Percentiles rank a stretch among this genome's conserved stretches.
phyloP scores from a whole-genome alignment of 2,113 vertebrate species.

The Falco punctatus region DNA sequence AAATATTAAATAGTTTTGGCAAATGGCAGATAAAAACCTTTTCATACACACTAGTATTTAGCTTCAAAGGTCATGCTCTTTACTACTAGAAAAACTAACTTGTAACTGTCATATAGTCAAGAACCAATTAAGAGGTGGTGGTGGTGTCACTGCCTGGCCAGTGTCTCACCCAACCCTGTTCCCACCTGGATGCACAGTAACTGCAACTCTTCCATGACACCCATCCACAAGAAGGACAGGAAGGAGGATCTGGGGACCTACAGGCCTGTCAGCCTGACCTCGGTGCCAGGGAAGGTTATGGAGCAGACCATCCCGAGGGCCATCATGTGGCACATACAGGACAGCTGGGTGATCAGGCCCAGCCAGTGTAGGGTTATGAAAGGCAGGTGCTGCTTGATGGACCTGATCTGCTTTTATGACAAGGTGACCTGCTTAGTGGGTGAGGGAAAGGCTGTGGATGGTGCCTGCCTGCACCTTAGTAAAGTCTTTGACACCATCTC shows the following conservation, averaged over 20 bases:
- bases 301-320: background rate
- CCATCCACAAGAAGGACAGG: background rate
- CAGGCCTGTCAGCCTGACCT: background rate
- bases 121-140: background rate
- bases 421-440: background rate
- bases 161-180: background rate
- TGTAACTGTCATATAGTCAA: background rate
- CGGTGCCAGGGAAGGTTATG: background rate
- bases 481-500: background rate
- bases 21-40: background rate
- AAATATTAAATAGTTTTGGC: background rate
- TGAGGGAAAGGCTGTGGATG: background rate
- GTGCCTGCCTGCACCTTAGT: background rate
- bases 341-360: background rate
- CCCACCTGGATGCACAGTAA: rapidly evolving
- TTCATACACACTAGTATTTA: background rate
- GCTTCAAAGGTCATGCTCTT: background rate
- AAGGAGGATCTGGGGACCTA: background rate
- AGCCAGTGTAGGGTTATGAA: background rate
- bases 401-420: background rate
- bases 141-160: background rate
- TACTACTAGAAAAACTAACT: background rate
- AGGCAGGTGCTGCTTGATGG: background rate
- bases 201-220: background rate
- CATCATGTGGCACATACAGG: background rate